phyloP scores from a whole-genome alignment of 2,888 invertebrate species.

The Prosopocoilus inquinatus region DNA sequence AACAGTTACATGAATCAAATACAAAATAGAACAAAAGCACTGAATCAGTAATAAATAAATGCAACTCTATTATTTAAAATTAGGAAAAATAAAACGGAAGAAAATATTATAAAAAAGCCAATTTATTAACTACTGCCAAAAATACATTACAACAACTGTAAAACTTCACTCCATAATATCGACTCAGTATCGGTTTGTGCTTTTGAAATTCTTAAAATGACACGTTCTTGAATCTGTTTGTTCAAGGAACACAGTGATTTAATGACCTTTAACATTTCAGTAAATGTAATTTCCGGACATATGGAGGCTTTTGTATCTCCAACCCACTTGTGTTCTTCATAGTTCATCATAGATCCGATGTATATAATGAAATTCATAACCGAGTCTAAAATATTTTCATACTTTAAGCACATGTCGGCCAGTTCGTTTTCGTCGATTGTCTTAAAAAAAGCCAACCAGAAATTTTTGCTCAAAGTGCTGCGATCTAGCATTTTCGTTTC shows the following conservation, averaged over 20 bases:
- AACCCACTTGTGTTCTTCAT: slow-evolving; percentile 42
- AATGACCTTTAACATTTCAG: slow-evolving; percentile 52
- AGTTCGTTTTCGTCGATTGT: slow-evolving; percentile 40
- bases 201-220: slow-evolving; percentile 51
- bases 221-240: slow-evolving; percentile 46
- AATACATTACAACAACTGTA: slow-evolving; percentile 14
- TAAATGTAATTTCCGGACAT: slow-evolving; percentile 53
- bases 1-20: too few species aligned
- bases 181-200: slow-evolving; percentile 47
- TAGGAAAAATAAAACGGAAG: slow-evolving; percentile 4
- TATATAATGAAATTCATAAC: slow-evolving; percentile 52
- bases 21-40: too few species aligned
- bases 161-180: slow-evolving; percentile 49
- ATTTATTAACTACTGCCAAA: slow-evolving; percentile 5
- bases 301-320: slow-evolving; percentile 37
- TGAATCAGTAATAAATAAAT: not conserved
- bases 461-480: slow-evolving; percentile 40
- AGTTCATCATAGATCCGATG: slow-evolving; percentile 51
- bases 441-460: slow-evolving; percentile 46
- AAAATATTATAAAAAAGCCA: not conserved
- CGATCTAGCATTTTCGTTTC: slow-evolving; percentile 44
- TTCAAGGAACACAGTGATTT: slow-evolving; percentile 48
- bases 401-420: slow-evolving; percentile 39
- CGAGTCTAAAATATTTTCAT: slow-evolving; percentile 45
- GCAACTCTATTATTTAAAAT: not conserved